Evolutionary conservation across 2,113 vertebrate genomes (phyloP), one percentile per base, ranked within the genome.

Genomic region (Oryzias woworae): DNA sequence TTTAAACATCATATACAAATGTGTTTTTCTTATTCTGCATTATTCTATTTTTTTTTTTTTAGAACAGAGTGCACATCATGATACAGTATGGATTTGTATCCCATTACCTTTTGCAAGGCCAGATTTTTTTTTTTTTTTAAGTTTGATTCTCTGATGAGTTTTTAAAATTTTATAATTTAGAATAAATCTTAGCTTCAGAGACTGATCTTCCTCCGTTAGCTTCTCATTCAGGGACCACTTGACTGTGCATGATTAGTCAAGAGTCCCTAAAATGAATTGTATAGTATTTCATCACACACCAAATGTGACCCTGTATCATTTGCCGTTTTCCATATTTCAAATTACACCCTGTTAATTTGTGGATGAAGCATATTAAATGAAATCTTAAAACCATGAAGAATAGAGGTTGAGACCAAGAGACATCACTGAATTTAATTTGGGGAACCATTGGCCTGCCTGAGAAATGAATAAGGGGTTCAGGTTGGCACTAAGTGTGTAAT

Each of bases 361-460:
- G 68, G 72, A 82, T 14, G 79, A 69, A 83, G 83, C 84, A 86
- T 76, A 84, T 85, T 84, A 87, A 89, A 87, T 90, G 73, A 84
- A 86, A 85, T 72, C 79, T 81, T 69, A 75, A 83, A 78, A 84
- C 56, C 78, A 71, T 84, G 78, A 87, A 85, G 79, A 76, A 75
- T 72, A 71, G 83, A 83, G 79, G 79, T 72, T 58, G 69, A 76
- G 75, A 82, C 72, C 75, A 66, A 45, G 75, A 83, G 74, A 83
- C 85, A 76, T 81, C 71, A 61, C 67, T 66, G 67, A 59, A 78
- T 88, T 82, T 83, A 76, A 87, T 88, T 87, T 85, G 79, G 82
- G 56, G 62, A 78, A 74, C 69, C 73, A 75, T 60, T 80, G 75
- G 76, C 62, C 80, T 77, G 76, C 71, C 78, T 57, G 71, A 48